Conservation (phyloP, 2,888 invertebrate genomes). For the Chrysolina haemoptera region DNA sequence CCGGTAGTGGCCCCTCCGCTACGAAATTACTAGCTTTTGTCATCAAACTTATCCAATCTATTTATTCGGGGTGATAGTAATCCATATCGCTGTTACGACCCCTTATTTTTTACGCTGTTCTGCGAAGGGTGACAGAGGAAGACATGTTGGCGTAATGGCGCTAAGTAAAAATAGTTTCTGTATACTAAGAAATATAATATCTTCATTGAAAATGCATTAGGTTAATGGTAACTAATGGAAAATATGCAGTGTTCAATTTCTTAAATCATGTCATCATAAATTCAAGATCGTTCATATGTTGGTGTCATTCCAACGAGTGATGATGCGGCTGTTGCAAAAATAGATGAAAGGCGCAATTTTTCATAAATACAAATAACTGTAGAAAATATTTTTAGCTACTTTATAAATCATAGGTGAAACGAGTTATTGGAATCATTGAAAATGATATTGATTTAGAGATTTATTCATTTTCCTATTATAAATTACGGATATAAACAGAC, state of each 20-base stretch:
- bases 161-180: conserved; percentile 25
- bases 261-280: not conserved
- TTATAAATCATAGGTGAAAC: too few relatives aligned
- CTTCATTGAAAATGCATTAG: conserved; percentile 26
- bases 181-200: conserved; percentile 31
- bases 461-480: too few relatives aligned
- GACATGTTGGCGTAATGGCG: not conserved
- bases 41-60: conserved; percentile 49
- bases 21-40: conserved; percentile 49
- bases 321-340: too few relatives aligned
- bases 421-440: too few relatives aligned
- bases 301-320: not conserved
- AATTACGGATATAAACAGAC: too few relatives aligned
- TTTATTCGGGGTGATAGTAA: conserved; percentile 45
- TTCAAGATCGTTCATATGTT: not conserved
- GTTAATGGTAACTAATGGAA: conserved; percentile 17
- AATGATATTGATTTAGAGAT: too few relatives aligned
- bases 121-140: conserved; percentile 21
- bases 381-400: too few relatives aligned
- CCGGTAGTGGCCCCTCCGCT: conserved; percentile 45
- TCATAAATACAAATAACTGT: too few relatives aligned
- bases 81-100: conserved; percentile 32
- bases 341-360: too few relatives aligned
- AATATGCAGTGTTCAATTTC: not conserved
- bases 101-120: conserved; percentile 25